Percentiles rank a stretch among this genome's conserved stretches.
Conservation (phyloP, 1,140 invertebrate genomes). For the Ips nitidus region DNA sequence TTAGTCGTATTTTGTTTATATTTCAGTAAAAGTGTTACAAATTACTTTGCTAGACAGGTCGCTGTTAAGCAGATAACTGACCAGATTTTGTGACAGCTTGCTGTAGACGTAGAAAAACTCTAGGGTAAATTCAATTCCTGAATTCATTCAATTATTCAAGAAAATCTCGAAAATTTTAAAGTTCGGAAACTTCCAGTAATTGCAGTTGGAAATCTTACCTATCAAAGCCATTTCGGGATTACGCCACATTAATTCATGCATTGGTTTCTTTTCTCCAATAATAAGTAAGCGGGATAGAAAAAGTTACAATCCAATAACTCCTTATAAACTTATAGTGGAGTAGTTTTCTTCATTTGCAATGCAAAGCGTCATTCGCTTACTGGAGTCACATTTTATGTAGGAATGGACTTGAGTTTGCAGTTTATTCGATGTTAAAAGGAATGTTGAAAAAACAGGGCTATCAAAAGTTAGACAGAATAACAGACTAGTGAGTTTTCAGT, state of each 20-base stretch:
- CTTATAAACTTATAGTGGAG: slow-evolving; percentile 18
- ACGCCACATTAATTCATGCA: slow-evolving; percentile 2
- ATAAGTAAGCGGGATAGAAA: slow-evolving; percentile 15
- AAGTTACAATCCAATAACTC: slow-evolving; percentile 25
- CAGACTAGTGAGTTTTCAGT: no score
- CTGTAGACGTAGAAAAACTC: neutral
- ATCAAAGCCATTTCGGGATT: slow-evolving; percentile 4
- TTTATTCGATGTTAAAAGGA: neutral
- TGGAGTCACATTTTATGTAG: slow-evolving; percentile 1
- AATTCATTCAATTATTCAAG: neutral
- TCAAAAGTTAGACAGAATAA: no score
- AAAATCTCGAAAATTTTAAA: neutral
- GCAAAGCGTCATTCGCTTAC: slow-evolving; percentile 14
- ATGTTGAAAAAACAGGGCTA: neutral
- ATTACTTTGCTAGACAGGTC: neutral
- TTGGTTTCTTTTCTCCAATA: slow-evolving; percentile 3
- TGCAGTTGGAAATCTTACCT: neutral
- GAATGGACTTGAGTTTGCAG: neutral
- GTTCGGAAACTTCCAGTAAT: slow-evolving; percentile 1
- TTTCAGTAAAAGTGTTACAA: neutral
- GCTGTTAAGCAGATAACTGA: no score
- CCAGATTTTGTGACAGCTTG: neutral
- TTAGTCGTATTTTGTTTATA: no score
- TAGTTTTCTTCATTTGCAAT: slow-evolving; percentile 25
- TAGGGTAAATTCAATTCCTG: neutral